These are phyloP conservation scores for Lithophane leautieri DNA, from an alignment of 2,888 invertebrate genomes.

Conservation along the genomic window DNA sequence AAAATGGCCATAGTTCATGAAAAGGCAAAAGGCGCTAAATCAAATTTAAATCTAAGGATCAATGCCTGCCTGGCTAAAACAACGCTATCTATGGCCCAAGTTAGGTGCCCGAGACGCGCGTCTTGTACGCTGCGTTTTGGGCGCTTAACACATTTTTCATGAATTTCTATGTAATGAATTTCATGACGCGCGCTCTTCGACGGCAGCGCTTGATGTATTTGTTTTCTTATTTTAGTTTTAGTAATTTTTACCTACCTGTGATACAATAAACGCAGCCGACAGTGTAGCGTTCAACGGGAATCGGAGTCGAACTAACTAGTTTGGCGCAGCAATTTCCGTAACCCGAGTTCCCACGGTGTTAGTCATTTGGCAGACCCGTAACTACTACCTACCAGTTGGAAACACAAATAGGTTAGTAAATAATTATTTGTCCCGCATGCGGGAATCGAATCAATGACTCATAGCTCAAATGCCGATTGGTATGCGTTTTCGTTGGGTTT, in stretches of 20 bases:
- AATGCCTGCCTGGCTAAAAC: too few relatives aligned
- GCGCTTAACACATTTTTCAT: too few relatives aligned
- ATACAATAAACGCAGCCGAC: background rate
- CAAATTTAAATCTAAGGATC: too few relatives aligned
- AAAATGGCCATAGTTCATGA: background rate
- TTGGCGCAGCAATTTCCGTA: conserved; percentile 20
- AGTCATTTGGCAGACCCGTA: background rate
- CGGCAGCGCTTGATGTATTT: too few relatives aligned
- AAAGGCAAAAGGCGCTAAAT: too few relatives aligned
- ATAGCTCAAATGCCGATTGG: background rate
- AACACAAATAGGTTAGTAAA: background rate
- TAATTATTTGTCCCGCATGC: background rate
- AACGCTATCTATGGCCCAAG: too few relatives aligned
- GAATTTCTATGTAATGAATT: too few relatives aligned
- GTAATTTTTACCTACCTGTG: background rate
- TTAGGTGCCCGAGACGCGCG: too few relatives aligned
- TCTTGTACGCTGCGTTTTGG: too few relatives aligned
- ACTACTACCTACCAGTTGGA: background rate
- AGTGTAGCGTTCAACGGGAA: background rate
- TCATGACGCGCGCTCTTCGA: too few relatives aligned
- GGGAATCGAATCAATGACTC: background rate
- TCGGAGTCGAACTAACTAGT: conserved; percentile 1
- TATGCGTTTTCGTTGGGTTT: background rate
- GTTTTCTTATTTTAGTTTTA: background rate
- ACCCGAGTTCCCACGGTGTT: conserved; percentile 8